Percentiles rank a stretch among this genome's conserved stretches.
phyloP scores from a whole-genome alignment of 2,888 invertebrate species.

The Lithosia quadra region DNA sequence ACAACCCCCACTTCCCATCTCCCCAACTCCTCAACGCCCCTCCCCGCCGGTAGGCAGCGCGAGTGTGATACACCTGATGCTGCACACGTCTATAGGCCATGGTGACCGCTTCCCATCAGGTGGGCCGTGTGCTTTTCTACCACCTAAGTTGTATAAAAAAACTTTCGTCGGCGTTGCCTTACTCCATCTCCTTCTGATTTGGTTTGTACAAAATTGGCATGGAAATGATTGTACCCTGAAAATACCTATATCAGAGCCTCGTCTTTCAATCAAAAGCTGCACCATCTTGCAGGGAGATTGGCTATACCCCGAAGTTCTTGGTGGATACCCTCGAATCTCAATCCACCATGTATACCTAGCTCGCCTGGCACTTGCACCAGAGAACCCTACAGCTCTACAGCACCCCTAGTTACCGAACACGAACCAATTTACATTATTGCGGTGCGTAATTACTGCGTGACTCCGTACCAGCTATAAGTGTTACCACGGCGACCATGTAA shows the following conservation, averaged over 20 bases:
- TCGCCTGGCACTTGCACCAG: neutral
- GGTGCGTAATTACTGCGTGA: slow-evolving; percentile 47
- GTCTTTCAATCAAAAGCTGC: neutral
- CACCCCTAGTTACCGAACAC: slow-evolving; percentile 54
- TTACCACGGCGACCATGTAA: slow-evolving; percentile 51
- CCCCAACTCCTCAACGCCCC: too few species aligned
- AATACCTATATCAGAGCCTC: neutral
- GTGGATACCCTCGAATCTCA: neutral
- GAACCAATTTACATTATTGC: slow-evolving; percentile 57
- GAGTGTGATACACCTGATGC: too few species aligned
- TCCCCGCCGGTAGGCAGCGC: too few species aligned
- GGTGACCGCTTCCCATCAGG: too few species aligned
- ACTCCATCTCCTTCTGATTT: too few species aligned
- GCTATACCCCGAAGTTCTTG: neutral
- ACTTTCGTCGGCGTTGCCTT: too few species aligned
- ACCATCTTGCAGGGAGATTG: neutral
- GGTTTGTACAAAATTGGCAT: too few species aligned
- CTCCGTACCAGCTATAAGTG: slow-evolving; percentile 46
- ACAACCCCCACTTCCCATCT: too few species aligned
- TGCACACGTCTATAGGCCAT: too few species aligned
- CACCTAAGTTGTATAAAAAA: too few species aligned
- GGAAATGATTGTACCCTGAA: too few species aligned
- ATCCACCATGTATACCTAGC: neutral
- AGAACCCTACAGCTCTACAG: slow-evolving; percentile 52
- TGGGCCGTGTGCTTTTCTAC: too few species aligned